Evolutionary conservation across 2,113 vertebrate species (phyloP), one percentile per base, ranked within the genome.

Genomic region (Grammomys dolichurus): DNA sequence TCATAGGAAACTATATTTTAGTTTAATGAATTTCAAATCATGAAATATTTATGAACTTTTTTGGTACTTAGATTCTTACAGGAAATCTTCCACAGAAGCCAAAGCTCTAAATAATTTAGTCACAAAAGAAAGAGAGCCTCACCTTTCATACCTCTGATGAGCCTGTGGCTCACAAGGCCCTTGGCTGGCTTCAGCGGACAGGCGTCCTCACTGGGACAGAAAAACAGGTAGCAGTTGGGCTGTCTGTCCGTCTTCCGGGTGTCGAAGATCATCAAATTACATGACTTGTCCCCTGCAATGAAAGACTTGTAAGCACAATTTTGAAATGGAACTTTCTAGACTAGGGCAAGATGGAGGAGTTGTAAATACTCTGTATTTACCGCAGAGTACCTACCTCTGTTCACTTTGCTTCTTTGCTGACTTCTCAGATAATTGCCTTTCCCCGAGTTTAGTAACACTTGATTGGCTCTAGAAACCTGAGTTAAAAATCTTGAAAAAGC

Each of bases 221-320:
- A 96, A 81, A 99, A 99, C 1, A 98, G 91, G 96, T 99, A 99
- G 97, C 98, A 99, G 97, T 98, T 99, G 51, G 98, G 98, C 63
- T 96, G 96, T 3, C 36, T 1, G 0, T 60, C 69, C 94, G 95
- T 91, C 80, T 97, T 98, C 78, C 89, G 96, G 86, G 96, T 63
- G 84, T 98, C 96, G 60, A 98, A 99, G 94, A 99, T 93, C 67
- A 98, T 58, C 89, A 99, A 43, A 80, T 99, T 99, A 75, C 98
- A 99, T 0, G 78, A 93, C 85, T 97, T 98, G 91, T 96, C 95
- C 78, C 97, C 99, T 99, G 97, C 8, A 98, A 98, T 46, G 95
- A 93, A 80, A 97, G 73, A 26, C 56, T 82, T 40, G 16, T 46
- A 69, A 93, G 54, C 26, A 67, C 43, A 77, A 91, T 70, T 85